Base-by-base conservation (phyloP, 64 coral and sea anemone species). In the Orbicella faveolata region DNA sequence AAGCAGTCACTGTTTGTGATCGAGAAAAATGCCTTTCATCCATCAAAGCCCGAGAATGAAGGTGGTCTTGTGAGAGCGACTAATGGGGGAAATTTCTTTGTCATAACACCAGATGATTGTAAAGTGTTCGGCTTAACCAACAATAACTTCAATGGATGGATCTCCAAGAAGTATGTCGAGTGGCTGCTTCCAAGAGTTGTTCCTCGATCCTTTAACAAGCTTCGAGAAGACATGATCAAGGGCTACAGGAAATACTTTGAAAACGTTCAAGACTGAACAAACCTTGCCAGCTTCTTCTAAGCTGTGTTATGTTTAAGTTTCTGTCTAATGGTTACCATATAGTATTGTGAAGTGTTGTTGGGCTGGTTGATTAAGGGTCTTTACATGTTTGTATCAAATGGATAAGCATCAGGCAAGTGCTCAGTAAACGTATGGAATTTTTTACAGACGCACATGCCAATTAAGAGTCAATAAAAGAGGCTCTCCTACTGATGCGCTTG, bases 31-130 rank as follows among this genome's bases (percentile, higher is more conserved):
- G 57, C 81, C 10, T 84, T n/a, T n/a, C 81, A 84, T 17, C 59
- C 82, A 1, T 69, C 82, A 35, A 70, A 72, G n/a, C 83, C 83
- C 63, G 63, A 63, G 65, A 20, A 66, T 16, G 52, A 12, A 12
- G 66, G 51, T 36, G 83, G 37, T 18, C 73, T 33, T 4, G 65
- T 86, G 34, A 37, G 65, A 72, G 65, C 30, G 36, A 73, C 52
- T 30, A 87, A 87, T 36, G 83, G 83, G 8, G 64, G 83, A 0
- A 86, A 86, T 51, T 87, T 87, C 34, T 52, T 35, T 54, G 51
- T 61, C 44, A 74, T 87, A 21, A 87, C 41, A 18, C 35, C 52
- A 36, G 87, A 88, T 34, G 87, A 88, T 19, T 88, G 87, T 62
- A 65, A 44, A 13, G 11, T 88, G 15, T 88, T 88, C 17, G 20